Evolutionary conservation across 2,113 vertebrate genomes (phyloP).

Genomic region (Corapipo altera): DNA sequence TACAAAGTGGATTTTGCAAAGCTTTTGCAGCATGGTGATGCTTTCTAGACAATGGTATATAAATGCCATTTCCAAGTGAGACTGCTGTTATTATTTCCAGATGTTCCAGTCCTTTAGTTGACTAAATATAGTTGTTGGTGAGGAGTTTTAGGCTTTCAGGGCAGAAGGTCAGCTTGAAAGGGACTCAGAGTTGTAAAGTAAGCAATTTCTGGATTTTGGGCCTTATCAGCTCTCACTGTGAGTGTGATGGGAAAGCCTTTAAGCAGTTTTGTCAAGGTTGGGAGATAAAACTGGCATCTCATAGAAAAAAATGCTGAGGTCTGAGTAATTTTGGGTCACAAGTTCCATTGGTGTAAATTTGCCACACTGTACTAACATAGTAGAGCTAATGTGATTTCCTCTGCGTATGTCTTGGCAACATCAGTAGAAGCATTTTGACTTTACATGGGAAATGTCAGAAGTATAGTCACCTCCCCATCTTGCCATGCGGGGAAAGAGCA

Average conservation of each 20-base stretch:
- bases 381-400: background rate
- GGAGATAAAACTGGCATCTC: conserved; percentile 18
- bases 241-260: conserved; percentile 38
- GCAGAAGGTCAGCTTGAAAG: conserved; percentile 66
- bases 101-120: conserved; percentile 44
- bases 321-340: background rate
- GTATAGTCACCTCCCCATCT: background rate
- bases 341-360: background rate
- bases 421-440: background rate
- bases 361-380: background rate
- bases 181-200: conserved; percentile 56
- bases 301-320: background rate
- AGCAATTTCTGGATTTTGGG: conserved; percentile 57
- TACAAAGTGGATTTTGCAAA: background rate
- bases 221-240: conserved; percentile 58
- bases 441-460: background rate
- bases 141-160: conserved; percentile 38
- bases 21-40: background rate
- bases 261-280: conserved; percentile 40
- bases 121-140: conserved; percentile 58
- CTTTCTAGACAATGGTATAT: background rate
- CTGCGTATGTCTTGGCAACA: background rate
- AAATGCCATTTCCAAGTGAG: conserved; percentile 49
- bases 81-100: conserved; percentile 63
- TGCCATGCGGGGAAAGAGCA: background rate